Percentiles rank a stretch among this genome's conserved stretches.
Evolutionary conservation across 2,113 vertebrate genomes (phyloP).

Genomic region (Zosterops japonicus): DNA sequence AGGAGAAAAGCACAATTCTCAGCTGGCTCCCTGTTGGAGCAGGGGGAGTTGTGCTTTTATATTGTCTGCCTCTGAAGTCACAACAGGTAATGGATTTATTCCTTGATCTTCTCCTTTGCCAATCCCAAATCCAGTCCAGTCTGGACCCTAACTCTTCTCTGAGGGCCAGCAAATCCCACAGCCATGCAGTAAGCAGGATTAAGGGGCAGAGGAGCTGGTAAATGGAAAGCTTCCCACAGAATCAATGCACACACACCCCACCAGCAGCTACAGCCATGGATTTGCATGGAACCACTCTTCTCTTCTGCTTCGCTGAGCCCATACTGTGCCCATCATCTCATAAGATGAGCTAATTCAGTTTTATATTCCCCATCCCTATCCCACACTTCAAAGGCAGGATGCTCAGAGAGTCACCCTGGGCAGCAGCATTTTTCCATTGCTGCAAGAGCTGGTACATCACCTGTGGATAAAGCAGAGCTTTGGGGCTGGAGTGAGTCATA

Average conservation of each 20-base stretch:
- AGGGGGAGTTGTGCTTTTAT: background rate
- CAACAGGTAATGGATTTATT: background rate
- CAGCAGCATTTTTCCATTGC: background rate
- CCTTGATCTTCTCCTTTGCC: background rate
- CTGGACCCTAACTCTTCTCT: background rate
- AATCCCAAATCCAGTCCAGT: background rate
- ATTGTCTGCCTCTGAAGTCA: background rate
- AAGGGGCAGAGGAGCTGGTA: background rate
- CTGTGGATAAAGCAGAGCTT: background rate
- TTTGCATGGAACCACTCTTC: background rate
- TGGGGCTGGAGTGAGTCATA: background rate
- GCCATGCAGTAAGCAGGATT: background rate
- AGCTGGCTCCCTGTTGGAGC: background rate
- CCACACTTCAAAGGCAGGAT: background rate
- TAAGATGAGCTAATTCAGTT: background rate
- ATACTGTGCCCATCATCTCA: background rate
- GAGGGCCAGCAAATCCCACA: background rate
- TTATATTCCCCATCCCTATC: background rate
- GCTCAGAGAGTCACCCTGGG: background rate
- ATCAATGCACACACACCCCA: fast-evolving
- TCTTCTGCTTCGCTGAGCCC: background rate
- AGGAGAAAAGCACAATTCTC: background rate
- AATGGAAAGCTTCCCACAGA: background rate
- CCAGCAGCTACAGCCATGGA: background rate
- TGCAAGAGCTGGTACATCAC: fast-evolving